Percentiles rank a stretch among this genome's conserved stretches.
Evolutionary conservation across 2,797 vertebrate genomes (phyloP).

Genomic region (Esox lucius): DNA sequence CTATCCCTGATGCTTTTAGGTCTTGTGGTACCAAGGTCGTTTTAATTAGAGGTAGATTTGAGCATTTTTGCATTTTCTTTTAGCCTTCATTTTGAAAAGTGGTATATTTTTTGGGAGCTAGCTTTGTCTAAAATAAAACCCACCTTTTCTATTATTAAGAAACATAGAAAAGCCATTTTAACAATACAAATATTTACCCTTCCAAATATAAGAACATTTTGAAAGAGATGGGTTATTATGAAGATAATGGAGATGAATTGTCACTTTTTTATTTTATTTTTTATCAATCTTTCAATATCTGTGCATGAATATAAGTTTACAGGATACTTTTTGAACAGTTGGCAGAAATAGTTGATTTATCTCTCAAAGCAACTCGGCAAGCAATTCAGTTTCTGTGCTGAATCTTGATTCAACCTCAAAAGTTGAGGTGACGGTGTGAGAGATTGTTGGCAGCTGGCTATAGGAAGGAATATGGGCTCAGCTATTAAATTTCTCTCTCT

Average conservation of each 20-base stretch:
- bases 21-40: no score
- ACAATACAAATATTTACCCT: neutral
- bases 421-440: neutral
- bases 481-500: neutral
- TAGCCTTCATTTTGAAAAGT: no score
- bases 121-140: no score
- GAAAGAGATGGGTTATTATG: neutral
- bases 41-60: no score
- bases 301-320: constrained; percentile 3
- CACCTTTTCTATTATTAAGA: neutral
- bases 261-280: constrained; percentile 22
- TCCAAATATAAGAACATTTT: constrained; percentile 6
- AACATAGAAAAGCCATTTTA: neutral
- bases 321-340: neutral
- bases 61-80: no score
- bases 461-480: neutral
- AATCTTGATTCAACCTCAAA: neutral
- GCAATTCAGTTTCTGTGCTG: neutral
- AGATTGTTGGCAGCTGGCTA: neutral
- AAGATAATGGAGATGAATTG: constrained; percentile 6
- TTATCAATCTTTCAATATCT: constrained; percentile 19
- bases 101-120: no score
- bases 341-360: neutral
- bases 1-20: no score
- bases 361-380: neutral